phyloP scores from a whole-genome alignment of 2,888 invertebrate genomes.

The Xanthia togata region DNA sequence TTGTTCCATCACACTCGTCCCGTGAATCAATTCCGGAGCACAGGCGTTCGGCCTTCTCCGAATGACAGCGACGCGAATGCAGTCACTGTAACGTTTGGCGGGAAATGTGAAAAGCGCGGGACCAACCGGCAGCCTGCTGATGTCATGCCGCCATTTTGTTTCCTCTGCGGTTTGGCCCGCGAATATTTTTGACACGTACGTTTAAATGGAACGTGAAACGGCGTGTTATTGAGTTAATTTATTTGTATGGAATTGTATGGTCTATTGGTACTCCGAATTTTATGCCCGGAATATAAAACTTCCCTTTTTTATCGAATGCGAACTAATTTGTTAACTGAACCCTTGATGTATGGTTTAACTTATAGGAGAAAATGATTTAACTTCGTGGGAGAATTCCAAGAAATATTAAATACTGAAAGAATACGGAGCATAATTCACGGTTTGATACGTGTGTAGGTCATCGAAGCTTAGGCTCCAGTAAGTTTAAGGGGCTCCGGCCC shows the following conservation, averaged over 20 bases:
- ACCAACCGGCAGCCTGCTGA: slow-evolving; percentile 65
- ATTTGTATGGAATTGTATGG: slow-evolving; percentile 33
- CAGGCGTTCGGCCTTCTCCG: slow-evolving; percentile 52
- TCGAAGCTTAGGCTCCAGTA: too few relatives aligned
- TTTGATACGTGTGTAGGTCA: slow-evolving; percentile 15
- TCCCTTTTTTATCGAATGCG: not conserved
- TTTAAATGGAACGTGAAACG: slow-evolving; percentile 54
- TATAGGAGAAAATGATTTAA: not conserved
- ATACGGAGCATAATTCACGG: slow-evolving; percentile 1
- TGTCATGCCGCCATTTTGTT: slow-evolving; percentile 74
- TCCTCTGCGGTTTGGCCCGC: slow-evolving; percentile 71
- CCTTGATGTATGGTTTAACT: not conserved
- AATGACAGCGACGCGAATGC: slow-evolving; percentile 75
- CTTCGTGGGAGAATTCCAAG: not conserved
- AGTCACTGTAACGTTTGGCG: slow-evolving; percentile 73
- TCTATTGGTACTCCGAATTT: slow-evolving; percentile 17
- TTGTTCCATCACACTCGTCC: slow-evolving; percentile 80
- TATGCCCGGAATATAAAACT: slow-evolving; percentile 18
- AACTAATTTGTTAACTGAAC: slow-evolving; percentile 11
- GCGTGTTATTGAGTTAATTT: slow-evolving; percentile 49
- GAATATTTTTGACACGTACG: slow-evolving; percentile 61
- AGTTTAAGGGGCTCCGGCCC: too few relatives aligned
- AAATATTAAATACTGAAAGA: not conserved
- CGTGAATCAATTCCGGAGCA: slow-evolving; percentile 79
- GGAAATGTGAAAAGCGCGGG: slow-evolving; percentile 76